Conservation (phyloP, 2,888 invertebrate genomes). For the Prosopocoilus inquinatus region DNA sequence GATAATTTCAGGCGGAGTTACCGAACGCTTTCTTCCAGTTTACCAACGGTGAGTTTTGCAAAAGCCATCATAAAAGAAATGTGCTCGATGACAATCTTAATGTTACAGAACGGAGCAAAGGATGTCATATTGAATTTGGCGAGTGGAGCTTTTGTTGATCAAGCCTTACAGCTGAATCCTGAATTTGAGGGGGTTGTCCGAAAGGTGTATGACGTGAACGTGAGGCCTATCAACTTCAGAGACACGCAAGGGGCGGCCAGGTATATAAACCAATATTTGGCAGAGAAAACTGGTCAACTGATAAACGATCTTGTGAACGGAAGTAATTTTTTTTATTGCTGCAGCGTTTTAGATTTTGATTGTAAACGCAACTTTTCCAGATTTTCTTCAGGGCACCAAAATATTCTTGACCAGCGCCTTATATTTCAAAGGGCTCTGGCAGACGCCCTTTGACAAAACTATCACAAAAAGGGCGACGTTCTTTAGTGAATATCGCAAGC, state of each 20-base stretch:
- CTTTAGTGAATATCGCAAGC: conserved; percentile 56
- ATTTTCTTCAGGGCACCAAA: conserved; percentile 57
- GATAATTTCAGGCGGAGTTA: conserved; percentile 36
- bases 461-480: conserved; percentile 59
- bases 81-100: too few species aligned
- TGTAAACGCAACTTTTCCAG: conserved; percentile 28
- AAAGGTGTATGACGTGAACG: conserved; percentile 54
- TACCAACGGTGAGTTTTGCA: too few species aligned
- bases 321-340: conserved; percentile 41
- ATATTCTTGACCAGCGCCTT: conserved; percentile 68
- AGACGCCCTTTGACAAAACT: conserved; percentile 61
- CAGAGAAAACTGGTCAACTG: conserved; percentile 63
- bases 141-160: conserved; percentile 52
- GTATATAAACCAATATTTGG: conserved; percentile 68
- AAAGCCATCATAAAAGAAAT: too few species aligned
- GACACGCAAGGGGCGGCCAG: conserved; percentile 54
- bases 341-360: too few species aligned
- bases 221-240: conserved; percentile 58
- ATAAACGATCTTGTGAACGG: conserved; percentile 64
- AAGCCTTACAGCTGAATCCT: conserved; percentile 37
- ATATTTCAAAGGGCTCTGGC: conserved; percentile 72
- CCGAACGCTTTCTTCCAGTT: conserved; percentile 27
- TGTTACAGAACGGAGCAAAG: conserved; percentile 32
- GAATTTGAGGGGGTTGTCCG: conserved; percentile 38
- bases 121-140: conserved; percentile 50